These are phyloP conservation scores for Xenopus borealis DNA, from an alignment of 2,113 vertebrate species.

Conservation along the genomic window DNA sequence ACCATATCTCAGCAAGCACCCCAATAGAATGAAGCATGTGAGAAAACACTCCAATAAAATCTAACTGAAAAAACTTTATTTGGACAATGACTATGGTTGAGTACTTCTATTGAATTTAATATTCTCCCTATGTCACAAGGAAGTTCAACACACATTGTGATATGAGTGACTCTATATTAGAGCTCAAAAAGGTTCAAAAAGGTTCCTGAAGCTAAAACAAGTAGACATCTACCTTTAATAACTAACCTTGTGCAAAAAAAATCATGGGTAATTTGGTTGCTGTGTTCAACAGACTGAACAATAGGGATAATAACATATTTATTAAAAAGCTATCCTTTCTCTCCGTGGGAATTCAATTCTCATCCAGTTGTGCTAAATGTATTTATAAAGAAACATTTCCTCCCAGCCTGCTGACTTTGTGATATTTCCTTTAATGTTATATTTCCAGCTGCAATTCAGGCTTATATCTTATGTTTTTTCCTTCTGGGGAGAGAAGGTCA, in stretches of 20 bases:
- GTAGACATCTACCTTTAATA: slow-evolving; percentile 9
- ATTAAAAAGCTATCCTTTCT: slow-evolving; percentile 26
- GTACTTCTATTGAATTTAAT: too few species aligned
- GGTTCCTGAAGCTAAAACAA: not conserved
- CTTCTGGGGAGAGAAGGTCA: slow-evolving; percentile 19
- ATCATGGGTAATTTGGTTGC: slow-evolving; percentile 25
- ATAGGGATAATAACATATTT: slow-evolving; percentile 30
- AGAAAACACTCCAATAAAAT: too few species aligned
- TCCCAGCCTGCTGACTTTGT: slow-evolving; percentile 22
- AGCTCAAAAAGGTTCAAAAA: not conserved
- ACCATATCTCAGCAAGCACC: too few species aligned
- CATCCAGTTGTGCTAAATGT: slow-evolving; percentile 5
- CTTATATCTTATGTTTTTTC: not conserved
- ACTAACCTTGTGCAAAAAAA: slow-evolving; percentile 12
- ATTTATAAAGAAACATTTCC: slow-evolving; percentile 13
- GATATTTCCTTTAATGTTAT: slow-evolving; percentile 33
- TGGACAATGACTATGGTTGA: too few species aligned
- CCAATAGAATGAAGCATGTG: too few species aligned
- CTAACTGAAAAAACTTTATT: too few species aligned
- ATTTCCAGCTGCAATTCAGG: slow-evolving; percentile 15
- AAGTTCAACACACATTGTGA: too few species aligned
- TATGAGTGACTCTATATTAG: too few species aligned
- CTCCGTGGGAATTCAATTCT: slow-evolving; percentile 7
- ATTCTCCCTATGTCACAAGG: too few species aligned
- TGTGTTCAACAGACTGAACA: slow-evolving; percentile 21